Conservation (phyloP, 1,140 invertebrate species). For the Magallana gigas region DNA sequence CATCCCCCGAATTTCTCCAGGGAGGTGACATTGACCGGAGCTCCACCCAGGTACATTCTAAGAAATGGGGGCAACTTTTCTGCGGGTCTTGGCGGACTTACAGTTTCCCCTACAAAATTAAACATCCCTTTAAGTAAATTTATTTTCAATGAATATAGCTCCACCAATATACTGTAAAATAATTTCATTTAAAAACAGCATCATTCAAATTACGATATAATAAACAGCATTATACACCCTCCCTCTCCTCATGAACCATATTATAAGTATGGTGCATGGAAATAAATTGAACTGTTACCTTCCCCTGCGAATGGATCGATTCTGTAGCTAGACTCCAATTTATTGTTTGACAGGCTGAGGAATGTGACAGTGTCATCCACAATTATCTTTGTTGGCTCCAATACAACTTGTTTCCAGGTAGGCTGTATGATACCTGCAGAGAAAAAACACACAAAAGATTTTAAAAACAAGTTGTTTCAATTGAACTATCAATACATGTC, state of each 20-base stretch:
- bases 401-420: conserved; percentile 7
- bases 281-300: background rate
- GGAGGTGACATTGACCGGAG: conserved; percentile 85
- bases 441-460: background rate
- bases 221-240: background rate
- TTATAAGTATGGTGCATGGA: too few species aligned
- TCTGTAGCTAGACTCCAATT: background rate
- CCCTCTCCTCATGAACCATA: too few species aligned
- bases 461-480: too few species aligned
- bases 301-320: background rate
- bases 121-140: too few species aligned
- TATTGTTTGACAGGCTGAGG: background rate
- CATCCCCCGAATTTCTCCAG: conserved; percentile 83
- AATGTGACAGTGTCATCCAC: background rate
- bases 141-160: too few species aligned
- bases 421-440: background rate
- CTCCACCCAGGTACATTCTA: conserved; percentile 93
- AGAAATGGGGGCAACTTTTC: conserved; percentile 84
- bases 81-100: conserved; percentile 90
- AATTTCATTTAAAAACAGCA: background rate
- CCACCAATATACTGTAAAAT: background rate
- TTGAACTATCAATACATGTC: too few species aligned
- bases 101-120: conserved; percentile 77
- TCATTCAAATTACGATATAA: background rate
- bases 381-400: conserved; percentile 22